These are phyloP conservation scores for Drosophila dives DNA, from an alignment of 2,888 invertebrate species.

Conservation along the genomic window DNA sequence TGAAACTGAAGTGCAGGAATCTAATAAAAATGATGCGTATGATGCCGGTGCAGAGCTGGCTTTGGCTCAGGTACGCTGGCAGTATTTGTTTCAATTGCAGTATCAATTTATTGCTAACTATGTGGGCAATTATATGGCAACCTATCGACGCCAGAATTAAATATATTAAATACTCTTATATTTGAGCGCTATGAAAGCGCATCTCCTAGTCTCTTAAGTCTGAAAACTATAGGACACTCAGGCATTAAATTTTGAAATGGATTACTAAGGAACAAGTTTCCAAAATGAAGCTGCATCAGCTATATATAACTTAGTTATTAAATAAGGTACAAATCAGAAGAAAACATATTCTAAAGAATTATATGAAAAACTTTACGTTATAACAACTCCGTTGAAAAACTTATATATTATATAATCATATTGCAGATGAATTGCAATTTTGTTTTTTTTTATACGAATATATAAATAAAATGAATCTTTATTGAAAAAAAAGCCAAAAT, in stretches of 20 bases:
- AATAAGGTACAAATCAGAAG: slow-evolving; percentile 26
- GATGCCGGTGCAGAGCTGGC: slow-evolving; percentile 7
- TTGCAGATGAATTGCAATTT: slow-evolving; percentile 38
- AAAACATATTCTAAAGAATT: slow-evolving; percentile 26
- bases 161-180: slow-evolving; percentile 5
- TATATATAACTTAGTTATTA: slow-evolving; percentile 20
- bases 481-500: neutral
- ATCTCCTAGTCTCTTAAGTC: slow-evolving; percentile 54
- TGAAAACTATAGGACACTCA: slow-evolving; percentile 45
- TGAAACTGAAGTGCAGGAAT: slow-evolving; percentile 8
- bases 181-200: slow-evolving; percentile 41
- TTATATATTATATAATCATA: slow-evolving; percentile 7
- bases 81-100: slow-evolving; percentile 45
- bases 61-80: slow-evolving; percentile 37
- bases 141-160: slow-evolving; percentile 8
- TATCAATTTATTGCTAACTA: slow-evolving; percentile 55
- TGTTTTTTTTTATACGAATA: slow-evolving; percentile 15
- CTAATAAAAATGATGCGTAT: neutral
- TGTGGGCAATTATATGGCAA: slow-evolving; percentile 43
- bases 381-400: slow-evolving; percentile 7
- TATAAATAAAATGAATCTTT: neutral
- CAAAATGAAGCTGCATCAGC: slow-evolving; percentile 47
- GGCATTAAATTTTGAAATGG: slow-evolving; percentile 31
- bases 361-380: slow-evolving; percentile 10
- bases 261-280: slow-evolving; percentile 25